Evolutionary conservation across 2,888 invertebrate genomes (phyloP), one percentile per base, ranked within the genome.

Genomic region (Nezara viridula): DNA sequence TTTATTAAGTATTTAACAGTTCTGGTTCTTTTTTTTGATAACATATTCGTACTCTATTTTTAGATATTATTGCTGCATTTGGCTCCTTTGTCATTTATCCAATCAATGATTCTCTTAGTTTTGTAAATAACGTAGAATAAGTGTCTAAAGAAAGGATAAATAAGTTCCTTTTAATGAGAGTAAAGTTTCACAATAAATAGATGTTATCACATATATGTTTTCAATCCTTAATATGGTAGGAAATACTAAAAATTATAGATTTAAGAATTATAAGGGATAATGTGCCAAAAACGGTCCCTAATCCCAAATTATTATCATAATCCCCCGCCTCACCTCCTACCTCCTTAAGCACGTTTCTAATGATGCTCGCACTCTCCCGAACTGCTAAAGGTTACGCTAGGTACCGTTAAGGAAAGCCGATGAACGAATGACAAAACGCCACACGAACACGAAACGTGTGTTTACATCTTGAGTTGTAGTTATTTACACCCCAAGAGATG

Each of bases 361-460:
- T 73, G 66, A 73, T 73, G 32, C 32, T 37, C 37, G 37, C 66
- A 73, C 32, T 73, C 66, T 73, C 66, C 66, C 19, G 37, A 73
- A 37, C 32, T 10, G 66, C 37, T 73, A 73, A 73, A 73, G 66
- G 66, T 73, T 73, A 73, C 66, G 66, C 66, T 73, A 73, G 6
- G 32, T 37, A 73, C 66, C 66, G 66, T 37, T 73, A 73, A 73
- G 37, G 66, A 73, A 73, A 73, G 66, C 66, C 66, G 37, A 73
- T 73, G 66, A 73, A 73, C 66, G 19, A 73, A 73, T 73, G 66
- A 73, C 66, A 73, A 37, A 73, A 73, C 32, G 37, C 66, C 32
- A 73, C 32, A 73, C 66, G 66, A 32, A 37, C 66, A 73, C 66
- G 66, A 73, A 73, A 21, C 66, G 66, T 73, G 66, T 73, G 66